phyloP scores from a whole-genome alignment of 2,888 invertebrate genomes.

The Phragmatobia fuliginosa region DNA sequence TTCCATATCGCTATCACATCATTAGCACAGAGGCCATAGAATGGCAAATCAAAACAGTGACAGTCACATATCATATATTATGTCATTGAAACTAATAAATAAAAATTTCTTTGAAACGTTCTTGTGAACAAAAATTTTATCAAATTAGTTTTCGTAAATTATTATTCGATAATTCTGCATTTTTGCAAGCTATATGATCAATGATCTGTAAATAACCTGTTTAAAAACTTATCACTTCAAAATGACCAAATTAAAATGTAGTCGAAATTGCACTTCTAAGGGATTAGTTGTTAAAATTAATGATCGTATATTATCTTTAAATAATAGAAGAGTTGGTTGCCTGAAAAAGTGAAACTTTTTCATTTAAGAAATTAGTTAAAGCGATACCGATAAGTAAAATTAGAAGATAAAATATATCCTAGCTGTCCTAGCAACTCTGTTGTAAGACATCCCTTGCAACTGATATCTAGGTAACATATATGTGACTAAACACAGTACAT shows the following conservation, averaged over 20 bases:
- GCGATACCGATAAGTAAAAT: neutral
- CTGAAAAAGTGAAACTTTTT: neutral
- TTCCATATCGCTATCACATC: too few species aligned
- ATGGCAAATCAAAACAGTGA: too few species aligned
- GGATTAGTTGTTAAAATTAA: neutral
- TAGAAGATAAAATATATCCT: neutral
- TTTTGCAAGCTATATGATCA: too few species aligned
- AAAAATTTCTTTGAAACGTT: neutral
- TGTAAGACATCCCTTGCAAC: neutral
- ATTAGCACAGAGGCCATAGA: too few species aligned
- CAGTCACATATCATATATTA: too few species aligned
- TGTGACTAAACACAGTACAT: neutral
- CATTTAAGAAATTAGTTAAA: neutral
- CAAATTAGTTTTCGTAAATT: too few species aligned
- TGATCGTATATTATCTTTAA: neutral
- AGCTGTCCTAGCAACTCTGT: neutral
- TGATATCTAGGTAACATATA: neutral
- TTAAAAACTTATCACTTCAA: too few species aligned
- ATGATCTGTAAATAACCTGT: too few species aligned
- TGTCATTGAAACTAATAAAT: too few species aligned
- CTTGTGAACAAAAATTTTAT: neutral
- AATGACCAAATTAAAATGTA: too few species aligned
- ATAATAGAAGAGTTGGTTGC: neutral
- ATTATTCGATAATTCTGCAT: too few species aligned
- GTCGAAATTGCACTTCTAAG: neutral